Conservation (phyloP, 1,140 invertebrate genomes). For the Drosophila tsacasi region DNA sequence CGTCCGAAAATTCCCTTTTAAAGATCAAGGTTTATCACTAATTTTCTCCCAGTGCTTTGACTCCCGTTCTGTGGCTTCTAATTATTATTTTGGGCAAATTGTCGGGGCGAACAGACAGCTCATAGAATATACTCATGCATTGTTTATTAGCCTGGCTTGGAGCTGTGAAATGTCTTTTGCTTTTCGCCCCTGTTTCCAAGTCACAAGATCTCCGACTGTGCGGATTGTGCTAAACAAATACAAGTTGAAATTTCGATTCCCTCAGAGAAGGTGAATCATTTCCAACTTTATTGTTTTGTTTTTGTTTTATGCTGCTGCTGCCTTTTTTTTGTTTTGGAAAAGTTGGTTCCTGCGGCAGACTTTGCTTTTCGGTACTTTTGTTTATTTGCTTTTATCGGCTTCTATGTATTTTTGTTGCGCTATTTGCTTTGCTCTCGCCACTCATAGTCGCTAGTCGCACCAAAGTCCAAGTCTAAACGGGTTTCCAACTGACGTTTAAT, state of each 20-base stretch:
- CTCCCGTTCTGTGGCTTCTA: slow-evolving; percentile 25
- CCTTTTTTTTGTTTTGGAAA: slow-evolving; percentile 40
- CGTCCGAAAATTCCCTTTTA: neutral
- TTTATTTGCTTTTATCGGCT: slow-evolving; percentile 48
- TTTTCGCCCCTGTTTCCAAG: slow-evolving; percentile 38
- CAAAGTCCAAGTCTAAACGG: slow-evolving; percentile 48
- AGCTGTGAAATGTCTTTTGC: slow-evolving; percentile 31
- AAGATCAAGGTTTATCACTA: neutral
- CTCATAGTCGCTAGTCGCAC: slow-evolving; percentile 10
- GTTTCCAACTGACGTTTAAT: slow-evolving; percentile 45
- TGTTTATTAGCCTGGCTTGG: slow-evolving; percentile 16
- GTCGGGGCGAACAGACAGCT: slow-evolving; percentile 27
- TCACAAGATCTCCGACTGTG: slow-evolving; percentile 60
- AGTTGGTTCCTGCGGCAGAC: slow-evolving; percentile 59
- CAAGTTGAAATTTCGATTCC: slow-evolving; percentile 66
- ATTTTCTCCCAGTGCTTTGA: neutral
- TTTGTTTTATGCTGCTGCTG: slow-evolving; percentile 9
- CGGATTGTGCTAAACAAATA: slow-evolving; percentile 59
- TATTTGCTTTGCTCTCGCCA: slow-evolving; percentile 19
- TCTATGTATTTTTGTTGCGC: slow-evolving; percentile 41
- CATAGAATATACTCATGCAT: slow-evolving; percentile 25
- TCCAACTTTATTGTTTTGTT: slow-evolving; percentile 32
- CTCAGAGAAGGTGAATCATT: slow-evolving; percentile 56
- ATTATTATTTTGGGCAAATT: slow-evolving; percentile 50
- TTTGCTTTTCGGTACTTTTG: slow-evolving; percentile 58